Conservation (phyloP, 2,888 invertebrate species). For the Drosophila cognata region DNA sequence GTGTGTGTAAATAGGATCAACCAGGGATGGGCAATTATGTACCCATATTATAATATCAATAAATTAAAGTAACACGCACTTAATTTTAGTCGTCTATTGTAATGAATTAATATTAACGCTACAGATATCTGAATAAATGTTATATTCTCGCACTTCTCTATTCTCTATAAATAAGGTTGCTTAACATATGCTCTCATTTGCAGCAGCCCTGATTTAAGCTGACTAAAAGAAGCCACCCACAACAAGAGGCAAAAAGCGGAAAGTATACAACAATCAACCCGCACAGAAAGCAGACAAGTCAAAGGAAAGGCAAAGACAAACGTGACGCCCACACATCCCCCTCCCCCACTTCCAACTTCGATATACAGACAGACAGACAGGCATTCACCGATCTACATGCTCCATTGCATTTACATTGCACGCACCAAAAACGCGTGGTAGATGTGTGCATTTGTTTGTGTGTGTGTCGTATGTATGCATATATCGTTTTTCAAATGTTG, state of each 20-base stretch:
- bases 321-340: constrained; percentile 52
- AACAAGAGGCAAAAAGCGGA: constrained; percentile 34
- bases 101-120: background rate
- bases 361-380: constrained; percentile 11
- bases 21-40: constrained; percentile 41
- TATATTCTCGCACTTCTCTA: background rate
- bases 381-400: constrained; percentile 42
- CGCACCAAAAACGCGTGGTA: constrained; percentile 75
- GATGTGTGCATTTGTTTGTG: constrained; percentile 10
- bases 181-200: background rate
- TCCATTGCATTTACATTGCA: constrained; percentile 77
- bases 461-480: constrained; percentile 16
- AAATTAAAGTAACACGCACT: background rate
- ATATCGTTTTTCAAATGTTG: constrained; percentile 74
- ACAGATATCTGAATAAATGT: background rate
- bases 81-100: background rate
- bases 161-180: background rate
- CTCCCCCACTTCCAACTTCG: background rate
- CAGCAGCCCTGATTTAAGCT: constrained; percentile 35
- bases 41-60: background rate
- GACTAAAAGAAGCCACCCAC: constrained; percentile 48
- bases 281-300: constrained; percentile 38
- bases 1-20: constrained; percentile 42
- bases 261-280: constrained; percentile 54
- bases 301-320: constrained; percentile 32